Evolutionary conservation across 2,797 vertebrate genomes (phyloP).

Genomic region (Knipowitschia caucasica): DNA sequence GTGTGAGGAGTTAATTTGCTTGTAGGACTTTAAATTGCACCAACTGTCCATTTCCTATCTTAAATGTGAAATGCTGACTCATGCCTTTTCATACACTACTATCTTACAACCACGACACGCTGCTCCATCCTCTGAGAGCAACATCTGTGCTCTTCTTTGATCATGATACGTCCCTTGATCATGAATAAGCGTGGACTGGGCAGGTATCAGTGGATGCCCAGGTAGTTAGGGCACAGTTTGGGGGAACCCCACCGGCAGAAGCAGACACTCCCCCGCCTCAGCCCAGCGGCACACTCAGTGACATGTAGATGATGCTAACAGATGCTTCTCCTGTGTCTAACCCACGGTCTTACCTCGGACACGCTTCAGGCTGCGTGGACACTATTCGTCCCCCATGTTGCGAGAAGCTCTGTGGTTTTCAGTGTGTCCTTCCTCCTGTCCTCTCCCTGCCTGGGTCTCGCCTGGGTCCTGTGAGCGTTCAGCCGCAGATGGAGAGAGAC

Average conservation of each 20-base stretch:
- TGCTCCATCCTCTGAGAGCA: slow-evolving; percentile 9
- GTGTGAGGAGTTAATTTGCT: no score
- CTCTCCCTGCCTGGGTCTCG: slow-evolving; percentile 24
- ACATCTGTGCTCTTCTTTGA: no score
- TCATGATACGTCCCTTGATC: no score
- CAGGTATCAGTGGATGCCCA: slow-evolving; percentile 47
- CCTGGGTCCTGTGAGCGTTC: slow-evolving; percentile 21
- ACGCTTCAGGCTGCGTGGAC: slow-evolving; percentile 39
- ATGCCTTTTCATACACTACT: slow-evolving; percentile 2
- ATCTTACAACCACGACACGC: slow-evolving; percentile 13
- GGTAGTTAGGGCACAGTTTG: slow-evolving; percentile 63
- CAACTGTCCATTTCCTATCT: neutral
- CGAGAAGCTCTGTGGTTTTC: slow-evolving; percentile 30
- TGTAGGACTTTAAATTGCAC: no score
- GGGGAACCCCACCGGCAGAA: slow-evolving; percentile 62
- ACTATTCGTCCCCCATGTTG: slow-evolving; percentile 64
- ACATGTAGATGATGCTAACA: slow-evolving; percentile 27
- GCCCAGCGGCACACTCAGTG: slow-evolving; percentile 15
- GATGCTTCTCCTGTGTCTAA: slow-evolving; percentile 4
- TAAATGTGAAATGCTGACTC: slow-evolving; percentile 2
- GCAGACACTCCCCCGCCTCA: slow-evolving; percentile 26
- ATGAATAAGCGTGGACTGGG: slow-evolving; percentile 26
- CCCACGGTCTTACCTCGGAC: slow-evolving; percentile 60
- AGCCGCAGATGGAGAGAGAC: slow-evolving; percentile 1
- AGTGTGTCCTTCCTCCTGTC: slow-evolving; percentile 38